Percentiles rank a stretch among this genome's conserved stretches.
phyloP scores from a whole-genome alignment of 2,888 invertebrate species.

The Unio pictorum region DNA sequence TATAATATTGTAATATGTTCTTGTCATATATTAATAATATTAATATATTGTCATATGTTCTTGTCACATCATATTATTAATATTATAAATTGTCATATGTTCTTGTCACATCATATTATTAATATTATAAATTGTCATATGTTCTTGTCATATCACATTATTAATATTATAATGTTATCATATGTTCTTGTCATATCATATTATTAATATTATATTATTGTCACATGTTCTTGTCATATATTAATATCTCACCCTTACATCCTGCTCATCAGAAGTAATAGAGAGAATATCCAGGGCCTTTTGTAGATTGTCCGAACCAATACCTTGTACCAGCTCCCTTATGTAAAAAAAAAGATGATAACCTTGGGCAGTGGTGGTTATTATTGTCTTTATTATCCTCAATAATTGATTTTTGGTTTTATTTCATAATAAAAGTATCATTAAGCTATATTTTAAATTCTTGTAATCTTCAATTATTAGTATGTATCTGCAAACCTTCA shows the following conservation, averaged over 20 bases:
- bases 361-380: no score
- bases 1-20: no score
- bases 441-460: no score
- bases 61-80: background rate
- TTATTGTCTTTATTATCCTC: no score
- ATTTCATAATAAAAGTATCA: no score
- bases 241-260: constrained; percentile 26
- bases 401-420: no score
- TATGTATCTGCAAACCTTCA: no score
- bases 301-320: constrained; percentile 31
- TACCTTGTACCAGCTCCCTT: constrained; percentile 7
- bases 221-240: background rate
- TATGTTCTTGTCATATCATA: background rate
- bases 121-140: background rate
- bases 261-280: constrained; percentile 31
- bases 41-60: no score
- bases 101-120: background rate
- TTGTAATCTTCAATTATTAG: no score
- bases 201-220: background rate
- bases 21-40: background rate
- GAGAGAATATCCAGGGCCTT: constrained; percentile 33
- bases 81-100: no score
- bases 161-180: background rate
- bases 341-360: no score
- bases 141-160: background rate